These are phyloP conservation scores for Piaya cayana DNA, from an alignment of 2,113 vertebrate genomes.

Conservation along the genomic window DNA sequence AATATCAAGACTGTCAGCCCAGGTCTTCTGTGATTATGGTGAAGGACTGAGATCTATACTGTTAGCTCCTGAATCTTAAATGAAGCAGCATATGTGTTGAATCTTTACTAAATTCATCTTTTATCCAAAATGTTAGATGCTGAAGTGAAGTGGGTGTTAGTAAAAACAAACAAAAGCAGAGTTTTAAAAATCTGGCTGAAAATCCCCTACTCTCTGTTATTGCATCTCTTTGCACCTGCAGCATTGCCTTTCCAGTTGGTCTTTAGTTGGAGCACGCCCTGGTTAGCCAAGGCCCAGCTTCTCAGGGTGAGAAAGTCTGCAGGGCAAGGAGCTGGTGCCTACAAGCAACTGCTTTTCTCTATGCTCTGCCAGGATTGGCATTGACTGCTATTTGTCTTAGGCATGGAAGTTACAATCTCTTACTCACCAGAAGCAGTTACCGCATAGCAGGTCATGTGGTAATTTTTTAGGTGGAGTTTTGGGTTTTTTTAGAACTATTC, in stretches of 20 bases:
- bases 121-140: constrained; percentile 45
- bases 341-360: background rate
- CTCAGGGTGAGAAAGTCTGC: background rate
- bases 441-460: background rate
- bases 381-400: fast-evolving
- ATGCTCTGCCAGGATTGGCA: background rate
- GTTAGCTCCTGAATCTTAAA: constrained; percentile 57
- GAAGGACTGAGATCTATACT: constrained; percentile 46
- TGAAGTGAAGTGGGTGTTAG: constrained; percentile 55
- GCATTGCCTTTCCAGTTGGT: background rate
- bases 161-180: constrained; percentile 41
- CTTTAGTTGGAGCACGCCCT: background rate
- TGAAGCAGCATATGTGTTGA: constrained; percentile 58
- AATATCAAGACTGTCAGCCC: constrained; percentile 55
- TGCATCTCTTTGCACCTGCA: background rate
- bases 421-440: background rate
- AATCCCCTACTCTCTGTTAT: background rate
- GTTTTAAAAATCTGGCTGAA: constrained; percentile 26
- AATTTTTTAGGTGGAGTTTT: background rate
- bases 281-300: background rate
- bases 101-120: constrained; percentile 54
- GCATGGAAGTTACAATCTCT: background rate
- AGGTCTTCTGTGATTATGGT: constrained; percentile 20
- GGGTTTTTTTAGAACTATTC: background rate
- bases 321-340: background rate